Conservation (phyloP, 1,140 invertebrate species). For the Lasioglossum albipes region DNA sequence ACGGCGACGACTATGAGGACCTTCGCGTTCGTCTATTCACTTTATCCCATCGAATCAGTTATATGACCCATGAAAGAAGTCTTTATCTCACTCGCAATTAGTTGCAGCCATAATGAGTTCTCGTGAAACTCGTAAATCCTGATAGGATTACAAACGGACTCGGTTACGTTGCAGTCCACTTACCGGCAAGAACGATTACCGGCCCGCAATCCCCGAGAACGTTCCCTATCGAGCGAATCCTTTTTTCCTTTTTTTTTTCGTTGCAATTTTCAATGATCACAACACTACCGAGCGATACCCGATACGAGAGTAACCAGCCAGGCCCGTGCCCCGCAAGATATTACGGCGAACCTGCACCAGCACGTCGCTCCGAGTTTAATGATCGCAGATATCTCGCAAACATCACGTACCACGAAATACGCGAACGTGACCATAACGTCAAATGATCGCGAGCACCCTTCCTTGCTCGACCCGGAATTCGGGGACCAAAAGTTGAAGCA, state of each 20-base stretch:
- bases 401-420: constrained; percentile 70
- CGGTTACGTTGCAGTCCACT: constrained; percentile 47
- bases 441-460: constrained; percentile 52
- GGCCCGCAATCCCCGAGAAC: background rate
- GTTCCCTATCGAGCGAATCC: background rate
- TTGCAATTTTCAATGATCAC: constrained; percentile 4
- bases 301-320: background rate
- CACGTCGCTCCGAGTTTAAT: constrained; percentile 62
- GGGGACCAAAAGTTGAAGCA: constrained; percentile 34
- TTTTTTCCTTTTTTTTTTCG: background rate
- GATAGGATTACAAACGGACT: constrained; percentile 54
- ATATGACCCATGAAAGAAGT: constrained; percentile 63
- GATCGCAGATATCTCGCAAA: constrained; percentile 67
- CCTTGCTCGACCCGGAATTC: constrained; percentile 24
- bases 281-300: background rate
- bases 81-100: constrained; percentile 62
- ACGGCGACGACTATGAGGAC: constrained; percentile 26
- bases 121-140: constrained; percentile 64
- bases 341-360: background rate
- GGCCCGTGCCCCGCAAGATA: background rate
- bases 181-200: constrained; percentile 3
- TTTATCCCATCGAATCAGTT: constrained; percentile 55
- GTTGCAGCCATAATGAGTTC: constrained; percentile 64
- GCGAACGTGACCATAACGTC: constrained; percentile 69
- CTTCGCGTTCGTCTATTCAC: constrained; percentile 12